Evolutionary conservation across 2,888 invertebrate genomes (phyloP), one percentile per base, ranked within the genome.

Genomic region (Galerucella nymphaeae): DNA sequence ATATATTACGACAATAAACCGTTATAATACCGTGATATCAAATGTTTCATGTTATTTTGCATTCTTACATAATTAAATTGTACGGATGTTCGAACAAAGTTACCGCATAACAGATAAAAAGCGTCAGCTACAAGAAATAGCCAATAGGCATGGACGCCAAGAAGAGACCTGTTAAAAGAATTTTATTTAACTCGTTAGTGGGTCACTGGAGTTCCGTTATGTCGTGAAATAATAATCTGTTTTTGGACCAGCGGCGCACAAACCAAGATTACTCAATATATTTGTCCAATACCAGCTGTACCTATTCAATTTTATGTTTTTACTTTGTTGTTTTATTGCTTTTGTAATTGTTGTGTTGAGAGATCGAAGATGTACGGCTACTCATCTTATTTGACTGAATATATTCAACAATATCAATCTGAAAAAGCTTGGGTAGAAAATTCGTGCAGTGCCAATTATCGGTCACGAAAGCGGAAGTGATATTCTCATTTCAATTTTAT

Each of bases 161-260:
- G 61, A 61, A 61, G 57, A 66, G 66, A 66, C 66, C 55, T 66
- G 66, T 55, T 66, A 66, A 66, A 69, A 59, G 59, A 65, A 65
- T 72, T 68, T 72, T 61, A 66, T 72, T 59, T 65, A 42, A 38
- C 53, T 68, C 41, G 45, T 48, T 69, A 72, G 61, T 72, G 50
- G 72, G 72, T 72, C 72, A 72, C 53, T 61, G 38, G 55, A 65
- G 69, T 69, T 72, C 72, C 72, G 72, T 72, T 72, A 72, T 65
- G 59, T 68, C 65, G 61, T 59, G 69, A 72, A 72, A 68, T 72
- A 65, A 89, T 66, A 55, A 20, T 66, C 66, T 66, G 66, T 66
- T 66, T 66, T 66, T 18, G 66, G 30, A 42, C 42, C 66, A 66
- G 66, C 18, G 66, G 57, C 57, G 66, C 38, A 57, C 61, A 13